These are phyloP conservation scores for Pelodiscus sinensis DNA, from an alignment of 2,113 vertebrate genomes.

Conservation along the genomic window DNA sequence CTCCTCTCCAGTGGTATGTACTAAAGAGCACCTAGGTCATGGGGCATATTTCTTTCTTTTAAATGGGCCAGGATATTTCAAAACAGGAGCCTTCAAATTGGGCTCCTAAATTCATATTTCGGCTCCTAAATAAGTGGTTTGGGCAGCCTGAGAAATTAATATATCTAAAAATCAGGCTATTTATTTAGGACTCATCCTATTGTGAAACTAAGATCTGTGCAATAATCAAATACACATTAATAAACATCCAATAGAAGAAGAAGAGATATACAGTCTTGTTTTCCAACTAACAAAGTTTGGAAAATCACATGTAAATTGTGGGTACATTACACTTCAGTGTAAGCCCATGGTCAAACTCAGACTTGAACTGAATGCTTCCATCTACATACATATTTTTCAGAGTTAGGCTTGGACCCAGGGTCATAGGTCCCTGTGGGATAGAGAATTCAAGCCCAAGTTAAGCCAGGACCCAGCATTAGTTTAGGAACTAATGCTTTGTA, in stretches of 20 bases:
- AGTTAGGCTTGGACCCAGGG: background rate
- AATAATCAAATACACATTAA: slow-evolving; percentile 53
- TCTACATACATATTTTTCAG: background rate
- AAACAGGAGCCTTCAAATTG: slow-evolving; percentile 9
- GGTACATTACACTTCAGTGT: background rate
- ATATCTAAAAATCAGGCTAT: slow-evolving; percentile 15
- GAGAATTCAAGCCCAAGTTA: background rate
- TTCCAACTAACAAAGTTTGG: slow-evolving; percentile 47
- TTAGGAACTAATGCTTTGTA: background rate
- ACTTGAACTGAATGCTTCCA: background rate
- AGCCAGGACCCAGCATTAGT: background rate
- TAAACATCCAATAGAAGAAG: slow-evolving; percentile 50
- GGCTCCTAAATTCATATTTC: slow-evolving; percentile 67
- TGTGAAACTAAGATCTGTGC: slow-evolving; percentile 56
- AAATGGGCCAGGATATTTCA: slow-evolving; percentile 66
- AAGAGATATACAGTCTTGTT: slow-evolving; percentile 37
- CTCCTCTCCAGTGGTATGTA: slow-evolving; percentile 29
- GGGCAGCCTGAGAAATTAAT: slow-evolving; percentile 53
- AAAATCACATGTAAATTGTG: slow-evolving; percentile 38
- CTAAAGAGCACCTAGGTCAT: slow-evolving; percentile 66
- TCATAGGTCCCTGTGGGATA: background rate
- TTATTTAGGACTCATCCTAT: slow-evolving; percentile 59
- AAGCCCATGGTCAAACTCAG: background rate
- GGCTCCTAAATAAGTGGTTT: slow-evolving; percentile 66
- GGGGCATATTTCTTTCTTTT: slow-evolving; percentile 45